These are phyloP conservation scores for Hycleus phaleratus DNA, from an alignment of 1,140 invertebrate species.

Conservation along the genomic window DNA sequence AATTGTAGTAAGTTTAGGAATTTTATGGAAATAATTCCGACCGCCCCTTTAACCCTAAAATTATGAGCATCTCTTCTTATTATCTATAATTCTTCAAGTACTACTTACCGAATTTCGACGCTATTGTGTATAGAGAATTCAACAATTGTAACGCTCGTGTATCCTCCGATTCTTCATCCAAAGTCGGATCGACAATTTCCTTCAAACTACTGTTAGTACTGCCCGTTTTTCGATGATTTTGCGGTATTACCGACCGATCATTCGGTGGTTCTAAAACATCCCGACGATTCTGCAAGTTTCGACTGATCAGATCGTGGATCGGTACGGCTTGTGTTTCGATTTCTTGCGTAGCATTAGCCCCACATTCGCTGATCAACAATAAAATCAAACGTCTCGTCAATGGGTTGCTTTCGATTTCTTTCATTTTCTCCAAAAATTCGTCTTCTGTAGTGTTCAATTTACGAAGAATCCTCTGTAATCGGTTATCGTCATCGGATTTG, in stretches of 20 bases:
- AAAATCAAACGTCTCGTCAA: slow-evolving; percentile 66
- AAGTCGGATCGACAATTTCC: slow-evolving; percentile 21
- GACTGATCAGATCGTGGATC: slow-evolving; percentile 28
- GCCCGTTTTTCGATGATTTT: slow-evolving; percentile 22
- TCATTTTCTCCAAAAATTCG: slow-evolving; percentile 67
- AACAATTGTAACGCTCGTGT: slow-evolving; percentile 69
- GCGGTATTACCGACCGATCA: not conserved
- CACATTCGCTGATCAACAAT: slow-evolving; percentile 67
- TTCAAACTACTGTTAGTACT: slow-evolving; percentile 11
- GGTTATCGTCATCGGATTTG: slow-evolving; percentile 21
- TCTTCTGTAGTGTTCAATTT: slow-evolving; percentile 66
- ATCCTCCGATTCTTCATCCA: slow-evolving; percentile 51
- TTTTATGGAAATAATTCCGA: not conserved
- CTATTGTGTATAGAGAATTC: slow-evolving; percentile 72
- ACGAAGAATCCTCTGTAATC: slow-evolving; percentile 55
- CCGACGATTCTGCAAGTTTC: slow-evolving; percentile 35
- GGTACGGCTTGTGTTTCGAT: slow-evolving; percentile 54
- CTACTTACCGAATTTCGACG: slow-evolving; percentile 61
- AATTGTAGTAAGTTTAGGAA: not conserved
- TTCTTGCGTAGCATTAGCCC: slow-evolving; percentile 55
- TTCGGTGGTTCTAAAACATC: slow-evolving; percentile 28
- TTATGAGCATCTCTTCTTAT: not conserved
- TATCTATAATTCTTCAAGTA: not conserved
- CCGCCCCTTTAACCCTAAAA: not conserved
- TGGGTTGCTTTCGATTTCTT: slow-evolving; percentile 66